These are phyloP conservation scores for Drosophila rufa DNA, from an alignment of 1,140 invertebrate genomes.

Conservation along the genomic window DNA sequence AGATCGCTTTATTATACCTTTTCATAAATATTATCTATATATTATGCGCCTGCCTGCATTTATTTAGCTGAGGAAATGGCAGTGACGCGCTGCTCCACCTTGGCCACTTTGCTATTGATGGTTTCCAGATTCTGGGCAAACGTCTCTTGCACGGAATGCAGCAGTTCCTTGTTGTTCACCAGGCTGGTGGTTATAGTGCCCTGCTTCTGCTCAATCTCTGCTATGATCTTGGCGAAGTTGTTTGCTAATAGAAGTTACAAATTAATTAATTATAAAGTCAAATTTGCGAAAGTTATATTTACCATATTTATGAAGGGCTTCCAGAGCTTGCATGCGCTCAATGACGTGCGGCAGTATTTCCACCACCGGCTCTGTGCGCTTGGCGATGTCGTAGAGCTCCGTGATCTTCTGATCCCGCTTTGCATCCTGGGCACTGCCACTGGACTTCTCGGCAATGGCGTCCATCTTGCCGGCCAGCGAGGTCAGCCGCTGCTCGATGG, in stretches of 20 bases:
- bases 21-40: conserved; percentile 34
- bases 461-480: conserved; percentile 91
- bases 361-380: conserved; percentile 92
- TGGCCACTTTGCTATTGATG: conserved; percentile 91
- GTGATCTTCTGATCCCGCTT: conserved; percentile 93
- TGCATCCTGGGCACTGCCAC: conserved; percentile 88
- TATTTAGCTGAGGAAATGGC: conserved; percentile 79
- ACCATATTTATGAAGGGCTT: conserved; percentile 96
- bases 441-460: conserved; percentile 89
- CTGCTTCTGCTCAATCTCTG: conserved; percentile 93
- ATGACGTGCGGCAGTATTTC: conserved; percentile 92
- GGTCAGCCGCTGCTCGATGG: conserved; percentile 91
- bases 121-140: conserved; percentile 91
- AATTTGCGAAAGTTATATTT: neutral
- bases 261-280: neutral
- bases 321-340: conserved; percentile 92
- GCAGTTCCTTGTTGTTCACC: conserved; percentile 91
- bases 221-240: conserved; percentile 93
- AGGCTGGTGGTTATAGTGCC: conserved; percentile 90
- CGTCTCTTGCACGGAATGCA: conserved; percentile 92
- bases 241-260: conserved; percentile 88
- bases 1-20: conserved; percentile 32
- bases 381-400: conserved; percentile 94
- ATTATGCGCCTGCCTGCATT: conserved; percentile 17
- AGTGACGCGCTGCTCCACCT: conserved; percentile 90